Evolutionary conservation across 2,888 invertebrate genomes (phyloP).

Genomic region (Lasioglossum zephyrum): DNA sequence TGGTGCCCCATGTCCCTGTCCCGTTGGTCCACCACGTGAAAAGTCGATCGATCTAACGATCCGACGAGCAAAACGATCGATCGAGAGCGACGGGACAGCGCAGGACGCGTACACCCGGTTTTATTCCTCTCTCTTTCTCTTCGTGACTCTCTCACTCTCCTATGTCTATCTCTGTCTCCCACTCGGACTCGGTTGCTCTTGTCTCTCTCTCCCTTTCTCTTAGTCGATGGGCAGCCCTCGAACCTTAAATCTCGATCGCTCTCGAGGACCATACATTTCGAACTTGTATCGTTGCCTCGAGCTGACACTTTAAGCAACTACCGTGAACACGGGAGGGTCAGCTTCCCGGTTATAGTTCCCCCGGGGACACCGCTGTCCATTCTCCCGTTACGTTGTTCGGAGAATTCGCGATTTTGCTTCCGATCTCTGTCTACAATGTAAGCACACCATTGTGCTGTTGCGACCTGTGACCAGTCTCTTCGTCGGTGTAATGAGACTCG

Average conservation of each 20-base stretch:
- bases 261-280: slow-evolving; percentile 51
- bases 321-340: slow-evolving; percentile 48
- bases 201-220: background rate
- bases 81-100: slow-evolving; percentile 29
- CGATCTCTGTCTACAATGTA: slow-evolving; percentile 5
- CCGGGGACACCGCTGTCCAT: slow-evolving; percentile 32
- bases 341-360: slow-evolving; percentile 46
- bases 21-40: slow-evolving; percentile 37
- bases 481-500: background rate
- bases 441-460: background rate
- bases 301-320: slow-evolving; percentile 59
- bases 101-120: slow-evolving; percentile 2
- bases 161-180: background rate
- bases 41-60: slow-evolving; percentile 66
- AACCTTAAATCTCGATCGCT: slow-evolving; percentile 64
- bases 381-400: slow-evolving; percentile 16
- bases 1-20: slow-evolving; percentile 3
- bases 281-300: slow-evolving; percentile 55
- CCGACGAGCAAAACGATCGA: slow-evolving; percentile 55
- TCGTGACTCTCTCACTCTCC: background rate
- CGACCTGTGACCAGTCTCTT: background rate
- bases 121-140: slow-evolving; percentile 8
- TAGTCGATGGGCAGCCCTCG: slow-evolving; percentile 20
- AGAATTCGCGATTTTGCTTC: slow-evolving; percentile 36
- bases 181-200: background rate